Conservation (phyloP, 2,888 invertebrate genomes). For the Monopis laevigella region DNA sequence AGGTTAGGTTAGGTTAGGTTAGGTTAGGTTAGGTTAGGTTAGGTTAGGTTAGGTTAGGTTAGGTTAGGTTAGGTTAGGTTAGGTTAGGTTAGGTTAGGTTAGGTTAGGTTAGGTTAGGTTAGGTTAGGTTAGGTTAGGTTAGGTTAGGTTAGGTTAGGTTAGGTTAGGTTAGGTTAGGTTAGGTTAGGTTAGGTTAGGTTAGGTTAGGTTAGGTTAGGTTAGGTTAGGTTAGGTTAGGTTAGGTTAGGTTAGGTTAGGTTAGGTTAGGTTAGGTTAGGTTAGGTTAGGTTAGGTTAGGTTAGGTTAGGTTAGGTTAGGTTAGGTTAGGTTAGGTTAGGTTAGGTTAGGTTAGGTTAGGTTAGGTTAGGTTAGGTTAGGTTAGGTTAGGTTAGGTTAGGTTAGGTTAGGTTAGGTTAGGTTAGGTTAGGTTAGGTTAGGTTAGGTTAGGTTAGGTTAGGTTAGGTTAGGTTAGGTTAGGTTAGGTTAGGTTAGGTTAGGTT, state of each 20-base stretch:
- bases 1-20: constrained; percentile 15
- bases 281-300: constrained; percentile 20
- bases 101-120: constrained; percentile 17
- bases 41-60: constrained; percentile 13
- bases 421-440: constrained; percentile 14
- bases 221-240: constrained; percentile 16
- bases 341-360: constrained; percentile 13
- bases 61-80: constrained; percentile 18
- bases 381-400: constrained; percentile 13
- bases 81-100: constrained; percentile 20
- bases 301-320: constrained; percentile 18
- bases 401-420: constrained; percentile 14
- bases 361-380: constrained; percentile 13
- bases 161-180: constrained; percentile 16
- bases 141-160: constrained; percentile 18
- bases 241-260: constrained; percentile 18
- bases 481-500: constrained; percentile 13
- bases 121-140: constrained; percentile 20
- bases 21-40: constrained; percentile 16
- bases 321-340: constrained; percentile 15
- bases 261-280: constrained; percentile 20
- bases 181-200: constrained; percentile 17
- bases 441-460: constrained; percentile 14
- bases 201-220: constrained; percentile 17
- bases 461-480: constrained; percentile 13